Evolutionary conservation across 2,888 invertebrate genomes (phyloP).

Genomic region (Aleiodes leptofemur): DNA sequence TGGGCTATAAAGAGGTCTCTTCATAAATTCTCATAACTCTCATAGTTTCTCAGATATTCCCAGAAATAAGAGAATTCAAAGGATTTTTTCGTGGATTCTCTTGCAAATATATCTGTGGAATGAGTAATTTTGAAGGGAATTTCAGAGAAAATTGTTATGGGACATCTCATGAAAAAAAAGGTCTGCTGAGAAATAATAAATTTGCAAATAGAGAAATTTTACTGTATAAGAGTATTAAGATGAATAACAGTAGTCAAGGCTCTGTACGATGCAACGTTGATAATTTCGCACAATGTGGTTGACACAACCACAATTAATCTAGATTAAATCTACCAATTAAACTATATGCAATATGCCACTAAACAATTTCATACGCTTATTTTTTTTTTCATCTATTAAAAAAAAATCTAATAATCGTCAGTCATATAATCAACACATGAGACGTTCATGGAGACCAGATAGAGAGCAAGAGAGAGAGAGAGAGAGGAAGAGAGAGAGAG

Average conservation of each 20-base stretch:
- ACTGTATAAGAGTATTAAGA: conserved; percentile 15
- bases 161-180: no score
- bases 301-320: neutral
- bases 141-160: no score
- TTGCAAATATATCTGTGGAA: no score
- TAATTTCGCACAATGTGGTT: neutral
- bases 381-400: neutral
- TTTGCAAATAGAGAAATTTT: no score
- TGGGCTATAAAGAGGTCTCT: no score
- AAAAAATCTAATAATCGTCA: conserved; percentile 15
- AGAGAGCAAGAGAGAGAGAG: conserved; percentile 32
- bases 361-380: conserved; percentile 25
- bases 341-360: conserved; percentile 20
- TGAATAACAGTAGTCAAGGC: conserved; percentile 37
- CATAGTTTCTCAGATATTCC: no score
- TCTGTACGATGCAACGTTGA: conserved; percentile 19
- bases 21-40: no score
- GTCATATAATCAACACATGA: conserved; percentile 14
- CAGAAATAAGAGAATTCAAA: no score
- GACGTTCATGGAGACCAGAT: conserved; percentile 33
- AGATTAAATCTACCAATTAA: conserved; percentile 22
- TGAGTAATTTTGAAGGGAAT: no score
- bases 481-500: conserved; percentile 23
- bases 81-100: no score
- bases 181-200: no score